Evolutionary conservation across 2,888 invertebrate species (phyloP), one percentile per base, ranked within the genome.

Genomic region (Sphecodes monilicornis): DNA sequence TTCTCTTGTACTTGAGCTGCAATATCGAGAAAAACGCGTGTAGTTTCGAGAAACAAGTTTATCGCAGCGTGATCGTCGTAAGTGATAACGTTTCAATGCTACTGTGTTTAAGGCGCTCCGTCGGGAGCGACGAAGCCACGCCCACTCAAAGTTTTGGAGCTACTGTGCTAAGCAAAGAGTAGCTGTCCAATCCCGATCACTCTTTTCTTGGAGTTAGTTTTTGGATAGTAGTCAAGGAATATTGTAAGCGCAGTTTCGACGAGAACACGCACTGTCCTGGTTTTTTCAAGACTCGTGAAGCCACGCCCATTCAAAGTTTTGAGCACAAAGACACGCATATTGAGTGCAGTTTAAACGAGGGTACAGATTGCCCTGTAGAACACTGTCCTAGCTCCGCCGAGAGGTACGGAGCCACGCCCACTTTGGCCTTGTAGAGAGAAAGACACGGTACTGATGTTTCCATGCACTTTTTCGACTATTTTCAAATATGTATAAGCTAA

Each of bases 1-100:
- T 97, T 94, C 99, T 96, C 95, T 99, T 99, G 96, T 99, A 99
- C 96, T 99, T 99, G 93, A 99, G 96, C 99, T 99, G 96, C 93
- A 77, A 82, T 72, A 43, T 72, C 39, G 16, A 70, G 57, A 60
- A 26, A 57, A 46, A 32, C n/a, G 39, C 73, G 73, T 73, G 32
- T 57, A 57, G 39, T 39, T 16, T 71, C 29, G 29, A 29, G 60
- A 29, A 60, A 60, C 60, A 50, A 50, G 50, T 50, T 50, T 50
- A 50, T 50, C n/a, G 50, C 50, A n/a, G 22, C 11, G 43, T 16
- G 60, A 66, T 66, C 50, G 60, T 50, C 50, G n/a, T 50, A 50
- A 2, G 50, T 1, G 50, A 50, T 50, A 50, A 50, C 3, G 50
- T 50, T 50, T n/a, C n/a, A n/a, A 10, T 10, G 50, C 50, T 50